Evolutionary conservation across 2,888 invertebrate genomes (phyloP).

Genomic region (Cataglyphis cursor): DNA sequence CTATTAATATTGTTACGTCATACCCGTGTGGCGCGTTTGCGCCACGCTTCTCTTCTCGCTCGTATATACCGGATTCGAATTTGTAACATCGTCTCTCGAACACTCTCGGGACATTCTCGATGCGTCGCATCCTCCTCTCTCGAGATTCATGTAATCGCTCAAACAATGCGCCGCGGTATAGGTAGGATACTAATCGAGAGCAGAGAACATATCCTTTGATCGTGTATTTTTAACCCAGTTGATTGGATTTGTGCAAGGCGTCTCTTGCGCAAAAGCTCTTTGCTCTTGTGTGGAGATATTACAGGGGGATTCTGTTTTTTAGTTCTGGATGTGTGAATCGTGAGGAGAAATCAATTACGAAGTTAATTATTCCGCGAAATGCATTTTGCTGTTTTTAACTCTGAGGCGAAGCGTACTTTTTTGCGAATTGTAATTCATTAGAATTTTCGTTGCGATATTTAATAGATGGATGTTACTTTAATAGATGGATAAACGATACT

Average conservation of each 20-base stretch:
- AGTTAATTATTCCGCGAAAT: conserved; percentile 8
- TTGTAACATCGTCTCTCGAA: conserved; percentile 49
- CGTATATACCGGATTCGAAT: conserved; percentile 37
- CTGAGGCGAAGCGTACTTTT: background rate
- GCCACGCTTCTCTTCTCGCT: conserved; percentile 47
- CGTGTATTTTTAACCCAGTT: background rate
- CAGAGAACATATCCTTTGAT: conserved; percentile 5
- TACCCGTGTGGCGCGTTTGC: conserved; percentile 51
- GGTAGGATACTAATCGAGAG: background rate
- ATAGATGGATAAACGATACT: background rate
- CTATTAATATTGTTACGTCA: conserved; percentile 74
- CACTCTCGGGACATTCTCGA: conserved; percentile 23
- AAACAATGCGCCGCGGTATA: conserved; percentile 27
- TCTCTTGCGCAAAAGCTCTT: conserved; percentile 8
- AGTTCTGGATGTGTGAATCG: background rate
- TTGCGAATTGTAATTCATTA: background rate
- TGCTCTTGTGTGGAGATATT: background rate
- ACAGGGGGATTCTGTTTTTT: background rate
- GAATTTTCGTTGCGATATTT: background rate
- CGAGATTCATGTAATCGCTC: conserved; percentile 56
- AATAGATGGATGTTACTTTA: too few relatives aligned
- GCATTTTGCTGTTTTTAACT: background rate
- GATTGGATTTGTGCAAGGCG: conserved; percentile 23
- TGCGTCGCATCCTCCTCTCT: conserved; percentile 23
- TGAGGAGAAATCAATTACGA: background rate